Evolutionary conservation across 2,888 invertebrate species (phyloP).

Genomic region (Marasmarcha lunaedactyla): DNA sequence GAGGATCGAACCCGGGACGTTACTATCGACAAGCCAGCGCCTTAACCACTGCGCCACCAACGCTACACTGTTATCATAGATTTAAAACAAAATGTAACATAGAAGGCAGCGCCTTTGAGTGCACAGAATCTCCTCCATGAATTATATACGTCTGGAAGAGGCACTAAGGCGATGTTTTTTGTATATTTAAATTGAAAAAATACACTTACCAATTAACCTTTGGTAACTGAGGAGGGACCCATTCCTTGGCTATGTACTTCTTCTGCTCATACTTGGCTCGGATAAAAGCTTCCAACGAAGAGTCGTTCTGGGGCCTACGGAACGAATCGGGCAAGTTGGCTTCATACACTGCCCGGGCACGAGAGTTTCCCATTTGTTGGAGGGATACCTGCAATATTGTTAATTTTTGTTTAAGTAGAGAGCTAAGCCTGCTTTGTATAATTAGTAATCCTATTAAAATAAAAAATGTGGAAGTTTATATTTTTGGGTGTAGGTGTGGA

Average conservation of each 20-base stretch:
- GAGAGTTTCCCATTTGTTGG: slow-evolving; percentile 98
- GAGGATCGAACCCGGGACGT: too few species aligned
- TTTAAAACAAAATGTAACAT: too few species aligned
- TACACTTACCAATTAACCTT: slow-evolving; percentile 77
- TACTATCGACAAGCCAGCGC: too few species aligned
- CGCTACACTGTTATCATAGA: too few species aligned
- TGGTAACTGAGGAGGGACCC: slow-evolving; percentile 89
- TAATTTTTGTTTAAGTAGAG: slow-evolving; percentile 9
- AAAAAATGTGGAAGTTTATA: background rate
- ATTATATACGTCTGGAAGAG: too few species aligned
- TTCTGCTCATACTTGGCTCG: slow-evolving; percentile 98
- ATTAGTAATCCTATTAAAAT: too few species aligned
- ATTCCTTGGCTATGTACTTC: slow-evolving; percentile 98
- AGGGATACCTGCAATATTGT: slow-evolving; percentile 76
- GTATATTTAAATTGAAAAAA: too few species aligned
- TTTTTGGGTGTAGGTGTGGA: background rate
- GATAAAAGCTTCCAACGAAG: slow-evolving; percentile 94
- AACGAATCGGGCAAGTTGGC: slow-evolving; percentile 96
- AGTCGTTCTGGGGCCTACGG: slow-evolving; percentile 94
- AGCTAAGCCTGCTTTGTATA: too few species aligned
- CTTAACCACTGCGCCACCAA: too few species aligned
- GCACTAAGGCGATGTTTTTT: too few species aligned
- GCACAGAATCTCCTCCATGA: too few species aligned
- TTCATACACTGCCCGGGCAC: slow-evolving; percentile 96
- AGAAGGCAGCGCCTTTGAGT: too few species aligned